Percentiles rank a stretch among this genome's conserved stretches.
These are phyloP conservation scores for Stigmatopora nigra DNA, from an alignment of 2,113 vertebrate genomes.

Conservation along the genomic window DNA sequence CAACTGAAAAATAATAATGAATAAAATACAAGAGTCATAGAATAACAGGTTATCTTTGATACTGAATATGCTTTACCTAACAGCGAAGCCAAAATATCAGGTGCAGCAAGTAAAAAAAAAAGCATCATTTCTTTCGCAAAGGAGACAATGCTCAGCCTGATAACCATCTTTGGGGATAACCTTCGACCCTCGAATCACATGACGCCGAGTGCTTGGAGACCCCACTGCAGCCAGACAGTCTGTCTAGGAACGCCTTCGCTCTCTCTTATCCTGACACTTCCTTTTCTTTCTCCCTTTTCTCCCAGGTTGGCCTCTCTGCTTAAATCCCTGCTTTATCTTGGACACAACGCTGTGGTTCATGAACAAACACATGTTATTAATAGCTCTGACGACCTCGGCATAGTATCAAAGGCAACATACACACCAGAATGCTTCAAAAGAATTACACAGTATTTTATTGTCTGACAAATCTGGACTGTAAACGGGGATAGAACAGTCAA, in stretches of 20 bases:
- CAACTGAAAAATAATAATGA: background rate
- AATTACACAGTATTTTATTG: background rate
- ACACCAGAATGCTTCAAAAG: background rate
- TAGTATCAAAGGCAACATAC: conserved; percentile 1
- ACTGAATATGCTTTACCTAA: background rate
- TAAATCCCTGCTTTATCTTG: conserved; percentile 5
- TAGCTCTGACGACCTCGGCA: background rate
- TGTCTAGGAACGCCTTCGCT: conserved; percentile 68
- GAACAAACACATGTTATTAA: conserved; percentile 3
- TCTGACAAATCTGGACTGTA: background rate
- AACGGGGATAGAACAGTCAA: background rate
- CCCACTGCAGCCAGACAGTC: conserved; percentile 77
- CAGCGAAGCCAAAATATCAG: conserved; percentile 66
- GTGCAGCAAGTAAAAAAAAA: conserved; percentile 65
- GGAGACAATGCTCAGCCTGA: conserved; percentile 59
- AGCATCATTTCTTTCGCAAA: conserved; percentile 66
- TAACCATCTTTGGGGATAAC: conserved; percentile 78
- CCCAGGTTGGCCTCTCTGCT: conserved; percentile 30
- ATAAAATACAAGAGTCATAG: background rate
- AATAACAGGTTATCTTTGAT: background rate
- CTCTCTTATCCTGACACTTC: conserved; percentile 43
- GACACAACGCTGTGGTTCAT: background rate
- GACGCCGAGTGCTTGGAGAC: conserved; percentile 71
- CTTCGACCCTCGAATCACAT: conserved; percentile 74
- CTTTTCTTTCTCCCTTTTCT: conserved; percentile 29